Evolutionary conservation across 2,888 invertebrate genomes (phyloP), one percentile per base, ranked within the genome.

Genomic region (Zaprionus bogoriensis): DNA sequence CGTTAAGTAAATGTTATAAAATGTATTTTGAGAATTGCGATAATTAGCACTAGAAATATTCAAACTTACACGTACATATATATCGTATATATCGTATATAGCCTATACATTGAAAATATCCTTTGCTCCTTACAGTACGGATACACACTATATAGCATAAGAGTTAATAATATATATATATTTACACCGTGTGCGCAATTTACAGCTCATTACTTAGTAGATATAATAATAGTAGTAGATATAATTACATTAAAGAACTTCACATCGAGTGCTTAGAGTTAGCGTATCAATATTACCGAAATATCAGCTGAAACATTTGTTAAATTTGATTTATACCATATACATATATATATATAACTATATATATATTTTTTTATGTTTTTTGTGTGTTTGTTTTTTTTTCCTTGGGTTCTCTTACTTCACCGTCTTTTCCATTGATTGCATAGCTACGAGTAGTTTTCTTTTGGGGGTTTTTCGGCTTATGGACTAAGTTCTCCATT

Each of bases 371-470:
- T 60, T 27, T 32, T 41, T 45, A 20, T 14, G 12, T 48, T 50
- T 41, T 23, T 30, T 32, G 58, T 48, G 5, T 36, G 42, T 39
- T 19, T 39, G n/a, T 10, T 30, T 30, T 3, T 50, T 60, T 27
- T 50, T 54, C 27, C 39, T 10, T 44, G n/a, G n/a, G n/a, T 25
- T 53, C 25, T 44, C 46, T 77, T 73, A 66, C 86, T 81, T 86
- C 80, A 81, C 86, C 86, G 77, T 81, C 87, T 86, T 81, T 81
- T 86, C 81, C 87, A 82, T 82, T 82, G 82, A 84, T 82, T 82
- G 82, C 85, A 87, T 82, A 86, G 67, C 87, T 82, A 82, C 61
- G 57, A 64, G 19, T 81, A 71, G 64, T 52, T 53, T 41, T 25
- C 38, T 41, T 22, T n/a, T 28, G 7, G 20, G n/a, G 30, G 4